Evolutionary conservation across 2,797 vertebrate genomes (phyloP).

Genomic region (Mormyrops boulengeri): DNA sequence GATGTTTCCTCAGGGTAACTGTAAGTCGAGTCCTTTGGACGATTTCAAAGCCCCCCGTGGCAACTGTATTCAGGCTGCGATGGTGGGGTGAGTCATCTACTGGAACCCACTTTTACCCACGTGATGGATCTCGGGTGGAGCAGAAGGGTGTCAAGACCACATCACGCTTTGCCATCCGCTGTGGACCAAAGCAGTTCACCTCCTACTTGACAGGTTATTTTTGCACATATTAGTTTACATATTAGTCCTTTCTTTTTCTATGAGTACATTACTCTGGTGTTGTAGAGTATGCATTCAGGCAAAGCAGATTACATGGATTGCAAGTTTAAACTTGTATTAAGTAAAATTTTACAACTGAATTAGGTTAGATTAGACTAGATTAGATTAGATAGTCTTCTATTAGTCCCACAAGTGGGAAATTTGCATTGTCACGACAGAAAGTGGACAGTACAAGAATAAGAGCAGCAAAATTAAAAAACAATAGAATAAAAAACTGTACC

Average conservation of each 20-base stretch:
- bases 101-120: conserved; percentile 76
- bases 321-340: conserved; percentile 18
- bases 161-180: conserved; percentile 76
- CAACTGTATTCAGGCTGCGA: conserved; percentile 68
- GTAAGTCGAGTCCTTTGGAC: conserved; percentile 76
- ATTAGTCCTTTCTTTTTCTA: background rate
- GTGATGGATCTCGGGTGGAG: conserved; percentile 59
- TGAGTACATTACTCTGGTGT: background rate
- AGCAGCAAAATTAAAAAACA: no score
- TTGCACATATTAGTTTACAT: background rate
- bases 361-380: background rate
- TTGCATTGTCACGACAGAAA: no score
- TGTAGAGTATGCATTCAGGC: background rate
- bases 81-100: conserved; percentile 90
- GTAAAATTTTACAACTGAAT: background rate
- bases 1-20: conserved; percentile 78
- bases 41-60: conserved; percentile 60
- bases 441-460: no score
- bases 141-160: conserved; percentile 69
- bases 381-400: no score
- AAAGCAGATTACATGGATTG: background rate
- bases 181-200: conserved; percentile 82
- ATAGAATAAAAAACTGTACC: no score
- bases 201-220: conserved; percentile 84
- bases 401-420: no score